Percentiles rank a stretch among this genome's conserved stretches.
Evolutionary conservation across 2,888 invertebrate species (phyloP).

Genomic region (Hirtodrosophila cameraria): DNA sequence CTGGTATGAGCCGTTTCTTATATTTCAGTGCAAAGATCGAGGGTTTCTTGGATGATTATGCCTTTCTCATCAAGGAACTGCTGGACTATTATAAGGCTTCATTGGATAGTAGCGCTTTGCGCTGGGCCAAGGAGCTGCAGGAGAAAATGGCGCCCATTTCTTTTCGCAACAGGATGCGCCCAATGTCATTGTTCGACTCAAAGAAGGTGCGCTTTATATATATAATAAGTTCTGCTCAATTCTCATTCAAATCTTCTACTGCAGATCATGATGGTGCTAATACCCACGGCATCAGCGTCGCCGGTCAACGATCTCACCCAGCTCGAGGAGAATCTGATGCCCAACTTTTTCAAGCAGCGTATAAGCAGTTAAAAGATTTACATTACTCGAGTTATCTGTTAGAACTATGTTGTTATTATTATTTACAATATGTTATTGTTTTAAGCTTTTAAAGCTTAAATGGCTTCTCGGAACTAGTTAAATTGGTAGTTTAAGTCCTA

Average conservation of each 20-base stretch:
- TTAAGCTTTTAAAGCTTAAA: conserved; percentile 63
- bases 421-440: conserved; percentile 32
- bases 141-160: conserved; percentile 90
- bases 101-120: conserved; percentile 89
- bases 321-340: conserved; percentile 81
- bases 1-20: too few species aligned
- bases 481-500: conserved; percentile 29
- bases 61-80: conserved; percentile 93
- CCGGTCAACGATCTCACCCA: conserved; percentile 84
- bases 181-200: conserved; percentile 90
- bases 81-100: conserved; percentile 94
- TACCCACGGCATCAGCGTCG: conserved; percentile 95
- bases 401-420: conserved; percentile 20
- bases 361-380: conserved; percentile 35
- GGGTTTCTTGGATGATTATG: conserved; percentile 96
- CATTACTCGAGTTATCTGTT: conserved; percentile 50
- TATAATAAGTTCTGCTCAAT: neutral
- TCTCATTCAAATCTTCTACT: neutral
- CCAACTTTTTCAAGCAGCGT: conserved; percentile 76
- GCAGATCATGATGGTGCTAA: conserved; percentile 97
- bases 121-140: conserved; percentile 92
- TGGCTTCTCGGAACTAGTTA: conserved; percentile 64
- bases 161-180: conserved; percentile 88
- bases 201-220: conserved; percentile 90
- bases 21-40: conserved; percentile 86